Conservation (phyloP, 2,113 vertebrate species). For the Murina feae region DNA sequence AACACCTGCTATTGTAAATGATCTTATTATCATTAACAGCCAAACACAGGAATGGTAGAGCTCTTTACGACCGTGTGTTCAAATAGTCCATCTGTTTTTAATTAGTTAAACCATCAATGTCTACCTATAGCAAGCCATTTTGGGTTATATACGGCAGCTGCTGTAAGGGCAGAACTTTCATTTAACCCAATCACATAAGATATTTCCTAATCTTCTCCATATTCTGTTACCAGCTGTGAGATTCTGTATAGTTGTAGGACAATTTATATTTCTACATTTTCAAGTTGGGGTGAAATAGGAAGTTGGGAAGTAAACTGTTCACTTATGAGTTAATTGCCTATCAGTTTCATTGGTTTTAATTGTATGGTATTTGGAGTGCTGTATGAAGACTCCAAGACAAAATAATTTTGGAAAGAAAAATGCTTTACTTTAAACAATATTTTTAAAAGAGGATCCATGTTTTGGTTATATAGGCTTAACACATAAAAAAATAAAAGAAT, state of each 20-base stretch:
- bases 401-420: neutral
- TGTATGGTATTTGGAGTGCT: neutral
- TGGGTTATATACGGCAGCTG: conserved; percentile 43
- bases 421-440: neutral
- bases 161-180: neutral
- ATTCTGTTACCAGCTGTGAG: neutral
- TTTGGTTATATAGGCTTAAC: neutral
- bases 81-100: conserved; percentile 78
- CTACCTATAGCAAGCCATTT: conserved; percentile 48
- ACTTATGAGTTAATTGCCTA: neutral
- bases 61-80: conserved; percentile 71
- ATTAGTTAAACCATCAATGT: conserved; percentile 71
- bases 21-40: conserved; percentile 73
- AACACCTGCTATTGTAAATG: conserved; percentile 78
- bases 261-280: neutral
- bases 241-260: neutral
- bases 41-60: conserved; percentile 51
- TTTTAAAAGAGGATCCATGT: neutral
- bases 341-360: neutral
- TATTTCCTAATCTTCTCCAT: conserved; percentile 11
- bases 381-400: neutral
- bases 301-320: neutral
- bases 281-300: neutral
- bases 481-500: neutral
- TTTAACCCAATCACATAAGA: conserved; percentile 7